Percentiles rank a stretch among this genome's conserved stretches.
These are phyloP conservation scores for Anorthoa munda DNA, from an alignment of 2,888 invertebrate genomes.

Conservation along the genomic window DNA sequence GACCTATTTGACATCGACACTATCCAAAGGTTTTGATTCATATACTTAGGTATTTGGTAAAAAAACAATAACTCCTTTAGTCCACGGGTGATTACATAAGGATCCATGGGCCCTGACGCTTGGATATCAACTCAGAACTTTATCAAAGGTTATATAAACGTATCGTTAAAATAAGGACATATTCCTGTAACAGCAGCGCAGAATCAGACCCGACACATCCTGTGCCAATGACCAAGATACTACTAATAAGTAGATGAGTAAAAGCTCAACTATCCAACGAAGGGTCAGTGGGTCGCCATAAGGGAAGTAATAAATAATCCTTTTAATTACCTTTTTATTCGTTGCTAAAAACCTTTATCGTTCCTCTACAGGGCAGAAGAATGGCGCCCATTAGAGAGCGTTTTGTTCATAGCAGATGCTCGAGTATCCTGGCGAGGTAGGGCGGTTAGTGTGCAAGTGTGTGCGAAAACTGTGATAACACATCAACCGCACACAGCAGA, in stretches of 20 bases:
- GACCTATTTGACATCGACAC: slow-evolving; percentile 94
- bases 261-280: no score
- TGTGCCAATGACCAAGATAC: background rate
- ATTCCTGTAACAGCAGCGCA: background rate
- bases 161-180: background rate
- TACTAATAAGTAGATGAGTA: no score
- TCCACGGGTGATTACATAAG: no score
- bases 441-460: slow-evolving; percentile 87
- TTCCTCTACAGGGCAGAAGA: slow-evolving; percentile 87
- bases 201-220: background rate
- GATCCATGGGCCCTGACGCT: no score
- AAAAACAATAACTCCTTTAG: no score
- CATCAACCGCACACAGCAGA: slow-evolving; percentile 94
- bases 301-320: no score
- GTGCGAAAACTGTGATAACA: slow-evolving; percentile 92
- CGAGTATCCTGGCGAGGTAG: slow-evolving; percentile 91
- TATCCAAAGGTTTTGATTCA: slow-evolving; percentile 87
- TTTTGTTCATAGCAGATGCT: slow-evolving; percentile 94
- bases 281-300: no score
- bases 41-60: no score
- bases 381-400: slow-evolving; percentile 93
- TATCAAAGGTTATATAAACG: no score
- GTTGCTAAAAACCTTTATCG: background rate
- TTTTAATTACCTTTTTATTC: background rate
- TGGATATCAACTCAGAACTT: no score